Base-by-base conservation (phyloP, 2,113 vertebrate species). In the Hypomesus transpacificus region DNA sequence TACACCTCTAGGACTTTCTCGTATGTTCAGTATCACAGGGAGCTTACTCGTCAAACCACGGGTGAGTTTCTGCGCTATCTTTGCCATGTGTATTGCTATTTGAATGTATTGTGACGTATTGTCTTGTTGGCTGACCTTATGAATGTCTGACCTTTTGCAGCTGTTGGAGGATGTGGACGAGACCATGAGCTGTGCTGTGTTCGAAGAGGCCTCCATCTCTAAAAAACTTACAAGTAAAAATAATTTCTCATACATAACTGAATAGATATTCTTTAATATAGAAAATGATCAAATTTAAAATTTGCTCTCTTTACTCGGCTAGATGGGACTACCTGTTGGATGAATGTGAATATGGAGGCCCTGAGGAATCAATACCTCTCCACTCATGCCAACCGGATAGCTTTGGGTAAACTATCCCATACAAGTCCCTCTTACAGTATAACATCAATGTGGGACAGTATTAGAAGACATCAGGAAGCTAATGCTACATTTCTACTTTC, bases 21-120 rank as follows among this genome's bases (percentile, higher is more conserved):
- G 86, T 21, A 95, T 95, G 92, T 96, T 96, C 85, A 93, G 92
- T 0, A 87, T 96, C 82, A 96, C 92, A 0, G 94, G 94, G 76
- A 92, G 91, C 75, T 87, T 95, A 71, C 86, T 96, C 80, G 94
- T 95, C 74, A 96, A 96, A 75, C 95, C 95, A 26, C 85, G 91
- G 92, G 94, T 96, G 87, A 83, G 92, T 77, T 22, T 67, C 20
- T 52, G 1, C 31, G 14, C 39, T 24, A 9, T 22, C 6, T n/a
- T 39, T 21, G 3, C 50, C 28, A 22, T 51, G 64, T 22, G 4
- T 20, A 34, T 13, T 31, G 46, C 39, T 20, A 17, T 54, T 14
- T 54, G 53, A 14, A 46, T 46, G 9, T 11, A 46, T 9, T 46
- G 39, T 46, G 39, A 46, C 39, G 9, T 46, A 46, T 46, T 46